Evolutionary conservation across 92 coral and sea anemone genomes (phyloP), one percentile per base, ranked within the genome.

Genomic region (Epizoanthus ramosus): DNA sequence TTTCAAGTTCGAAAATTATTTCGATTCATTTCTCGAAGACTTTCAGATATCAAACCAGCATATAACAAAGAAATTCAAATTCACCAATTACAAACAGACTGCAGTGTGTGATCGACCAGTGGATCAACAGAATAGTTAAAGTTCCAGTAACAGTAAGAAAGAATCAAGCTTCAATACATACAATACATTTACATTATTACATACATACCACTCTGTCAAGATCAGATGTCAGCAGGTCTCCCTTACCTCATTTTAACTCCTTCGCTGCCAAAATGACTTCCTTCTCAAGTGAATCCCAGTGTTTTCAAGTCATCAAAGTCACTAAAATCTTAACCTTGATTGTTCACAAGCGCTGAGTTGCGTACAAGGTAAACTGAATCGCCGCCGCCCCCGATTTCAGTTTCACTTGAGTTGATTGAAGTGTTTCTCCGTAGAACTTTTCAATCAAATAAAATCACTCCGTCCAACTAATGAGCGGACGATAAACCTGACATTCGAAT

Each of bases 171-270:
- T 33, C 22, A 61, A 71, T 18, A 69, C 71, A 2, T 41, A 19
- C 39, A 37, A 60, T 61, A 24, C 43, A 61, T 35, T 10, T 21
- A n/a, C n/a, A n/a, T 41, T 54, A 39, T 60, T 60, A 60, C 59
- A 77, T 61, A 17, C 25, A 74, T 31, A 75, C 35, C 18, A 57
- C 4, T 57, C 7, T 47, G 54, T 47, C 54, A 47, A 47, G 54
- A 47, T 47, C 54, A 47, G 54, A 47, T 47, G 54, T 47, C 54
- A 47, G 14, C 15, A 47, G 6, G 54, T 8, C 54, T 47, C 15
- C 7, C 69, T 77, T 43, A 77, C 82, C 82, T 77, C 82, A 77
- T 77, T 77, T 77, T 77, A 69, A 41, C 70, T 59, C 60, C 81
- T 77, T 77, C 63, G 71, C 33, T 77, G 58, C 39, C 45, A 19